Evolutionary conservation across 2,888 invertebrate species (phyloP).

Genomic region (Drosophila formosana): DNA sequence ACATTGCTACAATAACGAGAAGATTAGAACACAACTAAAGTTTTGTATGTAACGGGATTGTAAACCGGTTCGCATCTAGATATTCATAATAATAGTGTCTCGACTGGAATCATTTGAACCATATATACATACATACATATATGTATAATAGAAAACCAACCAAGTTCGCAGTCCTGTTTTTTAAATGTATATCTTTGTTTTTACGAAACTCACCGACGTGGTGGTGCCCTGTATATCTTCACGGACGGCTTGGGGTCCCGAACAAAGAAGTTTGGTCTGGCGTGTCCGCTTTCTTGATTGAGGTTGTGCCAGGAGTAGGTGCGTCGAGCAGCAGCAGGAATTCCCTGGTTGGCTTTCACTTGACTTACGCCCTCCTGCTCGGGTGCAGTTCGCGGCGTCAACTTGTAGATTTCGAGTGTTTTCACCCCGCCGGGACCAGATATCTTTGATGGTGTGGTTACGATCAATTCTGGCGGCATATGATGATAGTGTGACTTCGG

Average conservation of each 20-base stretch:
- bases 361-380: conserved; percentile 30
- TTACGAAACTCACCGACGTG: conserved; percentile 50
- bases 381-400: conserved; percentile 65
- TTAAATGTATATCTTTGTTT: too few species aligned
- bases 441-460: conserved; percentile 84
- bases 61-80: too few species aligned
- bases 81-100: too few species aligned
- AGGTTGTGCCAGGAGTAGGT: conserved; percentile 85
- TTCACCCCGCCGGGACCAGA: conserved; percentile 30
- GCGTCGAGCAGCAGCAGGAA: conserved; percentile 57
- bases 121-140: too few species aligned
- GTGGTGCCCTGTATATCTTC: conserved; percentile 51
- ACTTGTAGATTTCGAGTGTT: conserved; percentile 65
- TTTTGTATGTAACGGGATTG: background rate
- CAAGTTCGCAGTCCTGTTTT: too few species aligned
- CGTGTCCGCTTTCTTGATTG: conserved; percentile 58
- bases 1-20: conserved; percentile 30
- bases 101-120: too few species aligned
- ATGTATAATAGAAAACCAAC: too few species aligned
- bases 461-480: conserved; percentile 86
- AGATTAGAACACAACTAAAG: background rate
- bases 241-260: conserved; percentile 41
- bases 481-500: conserved; percentile 57
- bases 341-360: conserved; percentile 15
- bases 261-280: conserved; percentile 32